A percentile compares a stretch with the other conserved stretches of the same genome.
phyloP scores from a whole-genome alignment of 2,888 invertebrate species.

The Drosophila helvetica region DNA sequence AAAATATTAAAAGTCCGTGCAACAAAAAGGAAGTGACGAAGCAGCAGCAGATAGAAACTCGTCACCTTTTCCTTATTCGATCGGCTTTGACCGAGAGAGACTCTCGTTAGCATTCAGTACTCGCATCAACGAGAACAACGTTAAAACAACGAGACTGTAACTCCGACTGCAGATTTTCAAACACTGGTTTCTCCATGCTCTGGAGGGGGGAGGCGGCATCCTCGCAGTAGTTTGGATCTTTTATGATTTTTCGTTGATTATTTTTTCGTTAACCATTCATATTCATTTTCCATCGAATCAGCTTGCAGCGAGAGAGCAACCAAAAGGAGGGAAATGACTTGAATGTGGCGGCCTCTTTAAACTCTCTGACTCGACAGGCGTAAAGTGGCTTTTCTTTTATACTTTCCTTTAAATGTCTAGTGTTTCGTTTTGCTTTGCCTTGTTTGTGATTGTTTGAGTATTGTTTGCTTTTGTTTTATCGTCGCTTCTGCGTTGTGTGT shows the following conservation, averaged over 20 bases:
- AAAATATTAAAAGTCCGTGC: too few relatives aligned
- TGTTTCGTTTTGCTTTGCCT: constrained; percentile 17
- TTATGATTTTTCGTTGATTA: constrained; percentile 13
- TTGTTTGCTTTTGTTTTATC: constrained; percentile 32
- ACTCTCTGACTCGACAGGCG: constrained; percentile 72
- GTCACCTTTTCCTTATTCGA: too few relatives aligned
- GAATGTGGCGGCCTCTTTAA: constrained; percentile 47
- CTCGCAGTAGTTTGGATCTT: constrained; percentile 1
- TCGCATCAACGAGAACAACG: too few relatives aligned
- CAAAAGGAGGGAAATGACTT: constrained; percentile 55
- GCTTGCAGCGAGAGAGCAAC: constrained; percentile 52
- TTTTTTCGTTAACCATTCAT: constrained; percentile 16
- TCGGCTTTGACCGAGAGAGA: too few relatives aligned
- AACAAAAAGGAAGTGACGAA: too few relatives aligned
- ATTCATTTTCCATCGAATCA: constrained; percentile 43
- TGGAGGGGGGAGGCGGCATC: background rate
- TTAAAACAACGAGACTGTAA: too few relatives aligned
- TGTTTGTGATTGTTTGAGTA: constrained; percentile 27
- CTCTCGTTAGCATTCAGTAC: too few relatives aligned
- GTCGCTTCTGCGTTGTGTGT: background rate
- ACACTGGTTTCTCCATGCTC: constrained; percentile 21
- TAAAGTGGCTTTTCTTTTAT: constrained; percentile 67
- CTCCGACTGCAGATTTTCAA: background rate
- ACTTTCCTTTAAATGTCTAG: constrained; percentile 32
- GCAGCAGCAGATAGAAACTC: too few relatives aligned